These are phyloP conservation scores for Capitulum mitella DNA, from an alignment of 2,888 invertebrate species.

Conservation along the genomic window DNA sequence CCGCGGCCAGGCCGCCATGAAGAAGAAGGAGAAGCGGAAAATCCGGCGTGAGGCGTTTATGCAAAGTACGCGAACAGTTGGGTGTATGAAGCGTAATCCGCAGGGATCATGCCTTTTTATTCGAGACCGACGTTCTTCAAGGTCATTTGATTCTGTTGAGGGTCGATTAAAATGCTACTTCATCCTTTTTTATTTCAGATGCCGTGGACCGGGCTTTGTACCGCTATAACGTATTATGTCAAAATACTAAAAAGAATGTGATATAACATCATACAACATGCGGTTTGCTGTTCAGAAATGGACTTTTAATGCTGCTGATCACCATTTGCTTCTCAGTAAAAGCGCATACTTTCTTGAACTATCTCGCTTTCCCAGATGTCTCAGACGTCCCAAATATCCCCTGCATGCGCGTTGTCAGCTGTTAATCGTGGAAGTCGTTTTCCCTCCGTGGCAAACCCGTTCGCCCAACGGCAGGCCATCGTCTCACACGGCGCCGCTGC, in stretches of 20 bases:
- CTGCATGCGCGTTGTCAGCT: not conserved
- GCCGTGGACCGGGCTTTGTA: too few relatives aligned
- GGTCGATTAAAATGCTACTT: too few relatives aligned
- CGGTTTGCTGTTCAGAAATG: too few relatives aligned
- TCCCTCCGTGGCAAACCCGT: not conserved
- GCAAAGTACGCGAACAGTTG: constrained; percentile 17
- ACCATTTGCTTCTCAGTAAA: too few relatives aligned
- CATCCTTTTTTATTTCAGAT: too few relatives aligned
- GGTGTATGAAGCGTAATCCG: not conserved
- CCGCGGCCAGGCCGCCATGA: constrained; percentile 19
- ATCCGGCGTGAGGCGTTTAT: constrained; percentile 13
- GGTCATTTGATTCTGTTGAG: too few relatives aligned
- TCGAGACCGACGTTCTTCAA: not conserved
- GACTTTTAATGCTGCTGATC: too few relatives aligned
- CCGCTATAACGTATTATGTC: too few relatives aligned
- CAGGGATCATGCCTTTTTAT: not conserved
- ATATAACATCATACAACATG: too few relatives aligned
- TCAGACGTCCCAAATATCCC: not conserved
- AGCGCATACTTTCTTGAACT: not conserved
- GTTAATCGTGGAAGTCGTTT: too few relatives aligned
- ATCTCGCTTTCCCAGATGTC: not conserved
- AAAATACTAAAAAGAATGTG: too few relatives aligned
- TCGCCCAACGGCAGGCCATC: not conserved
- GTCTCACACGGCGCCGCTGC: not conserved
- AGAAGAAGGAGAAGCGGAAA: constrained; percentile 26